Conservation (phyloP, 2,113 vertebrate species). For the Microcebus griseorufus region DNA sequence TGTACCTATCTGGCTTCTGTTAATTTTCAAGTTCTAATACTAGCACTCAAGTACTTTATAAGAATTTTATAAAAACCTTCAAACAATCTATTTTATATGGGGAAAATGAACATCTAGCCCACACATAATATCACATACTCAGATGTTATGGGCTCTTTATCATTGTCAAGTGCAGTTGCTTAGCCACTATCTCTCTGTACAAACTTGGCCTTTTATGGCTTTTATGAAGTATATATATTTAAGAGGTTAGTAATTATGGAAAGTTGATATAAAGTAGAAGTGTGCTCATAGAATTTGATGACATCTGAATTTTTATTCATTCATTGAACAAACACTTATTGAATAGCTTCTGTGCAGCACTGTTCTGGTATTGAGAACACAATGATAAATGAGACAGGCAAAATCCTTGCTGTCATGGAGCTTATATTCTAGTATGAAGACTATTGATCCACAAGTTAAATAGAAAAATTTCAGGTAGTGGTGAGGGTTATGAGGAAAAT, state of each 20-base stretch:
- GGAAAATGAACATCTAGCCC: neutral
- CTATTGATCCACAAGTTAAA: neutral
- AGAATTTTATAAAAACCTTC: neutral
- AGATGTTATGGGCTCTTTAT: neutral
- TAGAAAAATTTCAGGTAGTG: neutral
- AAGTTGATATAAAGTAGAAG: neutral
- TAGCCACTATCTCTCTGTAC: neutral
- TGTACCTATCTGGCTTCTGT: neutral
- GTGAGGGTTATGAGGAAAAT: neutral
- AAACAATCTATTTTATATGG: neutral
- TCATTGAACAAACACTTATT: neutral
- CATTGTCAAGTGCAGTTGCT: neutral
- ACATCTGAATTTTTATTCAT: neutral
- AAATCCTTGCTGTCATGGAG: neutral
- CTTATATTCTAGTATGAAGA: neutral
- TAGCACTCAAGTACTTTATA: neutral
- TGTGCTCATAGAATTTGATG: neutral
- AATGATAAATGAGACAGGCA: neutral
- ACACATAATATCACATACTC: neutral
- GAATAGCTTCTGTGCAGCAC: neutral
- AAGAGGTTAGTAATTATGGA: neutral
- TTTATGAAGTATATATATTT: neutral
- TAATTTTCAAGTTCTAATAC: neutral
- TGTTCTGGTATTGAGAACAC: neutral
- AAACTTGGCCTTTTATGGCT: neutral